A percentile compares a stretch with the other conserved stretches of the same genome.
phyloP scores from a whole-genome alignment of 53 echinoderm and acorn worm genomes.

The Holothuria scabra region DNA sequence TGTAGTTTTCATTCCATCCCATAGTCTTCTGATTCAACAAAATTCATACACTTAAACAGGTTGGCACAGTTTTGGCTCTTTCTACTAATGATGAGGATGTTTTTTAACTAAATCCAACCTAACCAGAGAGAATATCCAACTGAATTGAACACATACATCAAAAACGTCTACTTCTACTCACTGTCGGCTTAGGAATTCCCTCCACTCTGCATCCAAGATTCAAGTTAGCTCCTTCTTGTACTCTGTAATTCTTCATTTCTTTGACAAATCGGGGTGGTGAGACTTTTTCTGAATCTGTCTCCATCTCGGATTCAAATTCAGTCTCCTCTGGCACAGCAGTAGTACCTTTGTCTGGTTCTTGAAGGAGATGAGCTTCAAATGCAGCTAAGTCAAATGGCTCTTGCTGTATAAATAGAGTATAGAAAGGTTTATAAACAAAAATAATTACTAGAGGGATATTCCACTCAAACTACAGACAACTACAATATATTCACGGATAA shows the following conservation, averaged over 20 bases:
- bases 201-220: conserved; percentile 88
- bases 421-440: not conserved
- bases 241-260: conserved; percentile 87
- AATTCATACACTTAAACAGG: no score
- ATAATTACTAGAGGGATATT: not conserved
- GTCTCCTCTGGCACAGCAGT: conserved; percentile 87
- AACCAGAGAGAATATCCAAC: no score
- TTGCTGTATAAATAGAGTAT: not conserved
- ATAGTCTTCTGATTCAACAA: no score
- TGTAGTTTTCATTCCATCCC: no score
- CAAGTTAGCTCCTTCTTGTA: conserved; percentile 76
- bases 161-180: conserved; percentile 47
- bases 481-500: not conserved
- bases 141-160: no score
- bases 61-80: no score
- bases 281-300: conserved; percentile 75
- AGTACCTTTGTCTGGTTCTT: conserved; percentile 64
- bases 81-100: no score
- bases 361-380: conserved; percentile 84
- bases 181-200: conserved; percentile 87
- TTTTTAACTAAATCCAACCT: no score
- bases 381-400: conserved; percentile 75
- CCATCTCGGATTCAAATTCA: conserved; percentile 93
- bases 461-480: not conserved
- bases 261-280: conserved; percentile 84